Conservation (phyloP, 2,113 vertebrate species). For the Chrysemys picta region DNA sequence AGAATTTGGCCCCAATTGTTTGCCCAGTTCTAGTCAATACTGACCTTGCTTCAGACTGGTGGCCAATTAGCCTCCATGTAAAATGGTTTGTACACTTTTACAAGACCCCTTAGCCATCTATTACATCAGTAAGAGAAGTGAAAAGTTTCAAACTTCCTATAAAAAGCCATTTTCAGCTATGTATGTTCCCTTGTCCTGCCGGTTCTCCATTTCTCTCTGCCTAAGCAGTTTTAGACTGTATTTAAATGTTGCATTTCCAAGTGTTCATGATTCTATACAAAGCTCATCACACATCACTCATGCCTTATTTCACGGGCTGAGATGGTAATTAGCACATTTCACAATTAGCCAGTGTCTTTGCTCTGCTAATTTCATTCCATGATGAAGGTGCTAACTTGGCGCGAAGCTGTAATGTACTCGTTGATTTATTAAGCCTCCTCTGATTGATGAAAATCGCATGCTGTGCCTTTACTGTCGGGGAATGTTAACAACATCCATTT, state of each 20-base stretch:
- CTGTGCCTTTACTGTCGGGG: constrained; percentile 76
- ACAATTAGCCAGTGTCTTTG: constrained; percentile 83
- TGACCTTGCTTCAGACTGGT: constrained; percentile 47
- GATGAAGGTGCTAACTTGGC: constrained; percentile 84
- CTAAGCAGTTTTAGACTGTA: constrained; percentile 81
- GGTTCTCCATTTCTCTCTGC: constrained; percentile 77
- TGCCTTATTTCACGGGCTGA: constrained; percentile 82
- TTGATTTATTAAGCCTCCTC: constrained; percentile 82
- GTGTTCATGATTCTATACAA: constrained; percentile 76
- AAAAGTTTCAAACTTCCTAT: constrained; percentile 70
- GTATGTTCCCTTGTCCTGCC: constrained; percentile 68
- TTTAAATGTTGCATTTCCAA: constrained; percentile 83
- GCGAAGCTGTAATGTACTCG: constrained; percentile 82
- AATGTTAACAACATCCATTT: constrained; percentile 82
- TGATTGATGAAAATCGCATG: constrained; percentile 80
- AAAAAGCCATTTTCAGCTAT: constrained; percentile 65
- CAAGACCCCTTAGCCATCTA: constrained; percentile 36
- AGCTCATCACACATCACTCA: constrained; percentile 81
- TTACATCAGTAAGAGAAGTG: constrained; percentile 55
- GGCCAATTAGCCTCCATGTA: constrained; percentile 46
- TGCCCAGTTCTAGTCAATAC: neutral
- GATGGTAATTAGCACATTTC: constrained; percentile 84
- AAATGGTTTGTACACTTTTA: constrained; percentile 57
- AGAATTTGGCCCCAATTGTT: constrained; percentile 50
- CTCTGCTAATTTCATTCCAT: constrained; percentile 84